Conservation (phyloP, 2,888 invertebrate genomes). For the Leistus spinibarbis region DNA sequence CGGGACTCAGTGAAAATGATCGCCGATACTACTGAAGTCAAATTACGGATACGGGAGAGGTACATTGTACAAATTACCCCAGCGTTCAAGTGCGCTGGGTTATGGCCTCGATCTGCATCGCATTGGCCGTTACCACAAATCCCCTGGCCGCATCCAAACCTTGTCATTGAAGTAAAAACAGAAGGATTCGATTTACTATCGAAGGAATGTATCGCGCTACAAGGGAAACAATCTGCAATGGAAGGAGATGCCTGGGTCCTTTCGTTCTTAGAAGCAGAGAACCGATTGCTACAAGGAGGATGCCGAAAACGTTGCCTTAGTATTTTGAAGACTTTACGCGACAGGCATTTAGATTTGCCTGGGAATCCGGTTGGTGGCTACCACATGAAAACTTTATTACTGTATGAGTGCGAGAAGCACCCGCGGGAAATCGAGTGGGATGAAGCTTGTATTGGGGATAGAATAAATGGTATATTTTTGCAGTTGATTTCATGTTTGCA, state of each 20-base stretch:
- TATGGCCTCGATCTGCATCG: slow-evolving; percentile 93
- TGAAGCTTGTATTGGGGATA: slow-evolving; percentile 86
- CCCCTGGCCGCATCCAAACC: slow-evolving; percentile 91
- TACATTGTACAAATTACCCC: slow-evolving; percentile 94
- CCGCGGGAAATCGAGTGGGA: slow-evolving; percentile 94
- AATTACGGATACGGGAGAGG: slow-evolving; percentile 84
- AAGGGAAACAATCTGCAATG: slow-evolving; percentile 86
- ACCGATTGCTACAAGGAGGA: slow-evolving; percentile 83
- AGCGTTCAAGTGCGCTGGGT: slow-evolving; percentile 90
- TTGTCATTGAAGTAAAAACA: slow-evolving; percentile 90
- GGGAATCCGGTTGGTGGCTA: slow-evolving; percentile 90
- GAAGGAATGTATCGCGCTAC: slow-evolving; percentile 80
- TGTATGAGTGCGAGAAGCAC: slow-evolving; percentile 97
- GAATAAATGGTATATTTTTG: slow-evolving; percentile 90
- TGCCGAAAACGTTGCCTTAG: slow-evolving; percentile 86
- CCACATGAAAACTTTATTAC: slow-evolving; percentile 85
- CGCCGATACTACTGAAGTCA: slow-evolving; percentile 92
- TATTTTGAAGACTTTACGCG: slow-evolving; percentile 86
- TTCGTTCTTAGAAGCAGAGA: slow-evolving; percentile 89
- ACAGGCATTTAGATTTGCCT: slow-evolving; percentile 85
- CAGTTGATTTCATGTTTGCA: slow-evolving; percentile 96
- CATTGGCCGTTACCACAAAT: slow-evolving; percentile 92
- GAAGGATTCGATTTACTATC: slow-evolving; percentile 94
- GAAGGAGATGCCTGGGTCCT: slow-evolving; percentile 97
- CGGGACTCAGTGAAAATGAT: slow-evolving; percentile 93